Base-by-base conservation (phyloP, 2,888 invertebrate genomes). In the Nowickia ferox region DNA sequence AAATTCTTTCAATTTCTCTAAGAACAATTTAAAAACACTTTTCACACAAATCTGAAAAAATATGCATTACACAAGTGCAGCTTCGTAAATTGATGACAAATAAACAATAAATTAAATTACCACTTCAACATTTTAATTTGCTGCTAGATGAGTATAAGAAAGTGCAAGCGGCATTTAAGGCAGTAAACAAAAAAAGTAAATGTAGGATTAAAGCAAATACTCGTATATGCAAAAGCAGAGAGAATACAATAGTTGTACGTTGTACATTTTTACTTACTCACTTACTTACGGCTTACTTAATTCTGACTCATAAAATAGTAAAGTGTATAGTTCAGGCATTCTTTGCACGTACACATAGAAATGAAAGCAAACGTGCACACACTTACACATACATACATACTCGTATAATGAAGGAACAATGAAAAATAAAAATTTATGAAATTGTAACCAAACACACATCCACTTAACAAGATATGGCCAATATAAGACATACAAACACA, bases 91-190 rank as follows among this genome's bases (percentile, higher is more conserved):
- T 87, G 87, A 88, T 88, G 88, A 87, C 87, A 89, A 88, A 91
- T 90, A 89, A 90, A 90, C 90, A 89, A 90, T 90, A 91, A 90
- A 90, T 90, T 89, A 90, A 89, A 90, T 90, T 89, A 89, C 89
- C 89, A 89, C 89, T 89, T 90, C 38, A 89, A 88, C 51, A 89
- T 89, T 89, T 90, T 42, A 89, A 88, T 59, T 22, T 48, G 57
- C 44, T 82, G 74, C 68, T 42, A 48, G 55, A n/a, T 53, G 8
- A 61, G 9, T 0, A 71, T 65, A 71, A 55, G 17, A n/a, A 17
- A 51, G 19, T 46, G 2, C 19, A 72, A 72, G 53, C 66, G 30
- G 15, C 22, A 74, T 78, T 74, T 13, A 65, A 65, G 65, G 40
- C 15, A 63, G n/a, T 51, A 53, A 81, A 75, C 30, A 68, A 38